phyloP scores from a whole-genome alignment of 2,888 invertebrate genomes.

The Diaprepes abbreviatus region DNA sequence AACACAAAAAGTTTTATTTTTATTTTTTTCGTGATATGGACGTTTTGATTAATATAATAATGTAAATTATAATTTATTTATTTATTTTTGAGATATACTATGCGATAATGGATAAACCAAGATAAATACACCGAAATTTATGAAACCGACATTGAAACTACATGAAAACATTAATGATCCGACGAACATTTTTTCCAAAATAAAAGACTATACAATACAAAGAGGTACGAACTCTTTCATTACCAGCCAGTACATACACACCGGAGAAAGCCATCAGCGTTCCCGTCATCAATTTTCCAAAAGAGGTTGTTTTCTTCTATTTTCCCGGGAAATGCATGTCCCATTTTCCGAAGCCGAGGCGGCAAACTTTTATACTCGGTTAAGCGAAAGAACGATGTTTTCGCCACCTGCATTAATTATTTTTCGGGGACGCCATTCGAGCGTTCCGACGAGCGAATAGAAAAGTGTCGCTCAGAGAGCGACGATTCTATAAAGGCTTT shows the following conservation, averaged over 20 bases:
- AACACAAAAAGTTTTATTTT: no score
- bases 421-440: conserved; percentile 39
- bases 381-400: conserved; percentile 48
- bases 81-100: no score
- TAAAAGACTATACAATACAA: conserved; percentile 9
- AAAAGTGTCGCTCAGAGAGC: conserved; percentile 32
- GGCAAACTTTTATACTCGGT: conserved; percentile 45
- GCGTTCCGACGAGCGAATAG: conserved; percentile 40
- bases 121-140: no score
- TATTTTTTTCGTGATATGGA: no score
- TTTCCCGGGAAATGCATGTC: conserved; percentile 46
- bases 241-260: conserved; percentile 22
- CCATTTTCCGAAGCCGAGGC: conserved; percentile 40
- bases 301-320: conserved; percentile 43
- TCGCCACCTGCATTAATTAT: conserved; percentile 49
- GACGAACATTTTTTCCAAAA: not conserved
- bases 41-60: no score
- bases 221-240: conserved; percentile 27
- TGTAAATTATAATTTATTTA: no score
- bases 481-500: conserved; percentile 21
- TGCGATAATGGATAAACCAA: no score
- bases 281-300: conserved; percentile 42
- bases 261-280: conserved; percentile 43
- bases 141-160: no score
- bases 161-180: no score